Conservation (phyloP, 2,797 vertebrate species). For the Falco cherrug region DNA sequence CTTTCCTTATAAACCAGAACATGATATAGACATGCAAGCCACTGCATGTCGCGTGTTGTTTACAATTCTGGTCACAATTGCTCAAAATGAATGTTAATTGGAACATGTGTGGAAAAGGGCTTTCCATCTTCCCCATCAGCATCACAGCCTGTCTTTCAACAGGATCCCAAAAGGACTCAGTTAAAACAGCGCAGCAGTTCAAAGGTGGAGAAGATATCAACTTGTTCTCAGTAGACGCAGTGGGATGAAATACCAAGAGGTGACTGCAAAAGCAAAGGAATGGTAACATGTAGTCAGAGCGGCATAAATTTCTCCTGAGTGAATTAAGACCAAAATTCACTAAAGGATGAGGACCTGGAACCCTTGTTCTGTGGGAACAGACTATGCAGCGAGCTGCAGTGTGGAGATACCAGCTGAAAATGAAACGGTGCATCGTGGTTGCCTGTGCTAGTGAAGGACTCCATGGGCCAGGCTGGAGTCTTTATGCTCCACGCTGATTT, state of each 20-base stretch:
- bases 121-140: not conserved
- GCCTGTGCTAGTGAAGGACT: rapidly evolving
- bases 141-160: not conserved
- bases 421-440: rapidly evolving
- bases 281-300: not conserved
- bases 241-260: rapidly evolving
- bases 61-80: not conserved
- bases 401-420: not conserved
- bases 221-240: not conserved
- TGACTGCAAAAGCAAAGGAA: not conserved
- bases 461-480: not conserved
- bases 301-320: too few species aligned
- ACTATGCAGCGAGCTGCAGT: rapidly evolving
- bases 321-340: not conserved
- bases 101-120: not conserved
- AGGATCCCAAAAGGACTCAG: not conserved
- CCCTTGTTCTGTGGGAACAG: not conserved
- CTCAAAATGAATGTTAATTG: not conserved
- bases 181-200: not conserved
- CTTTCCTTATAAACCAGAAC: not conserved
- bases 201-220: not conserved
- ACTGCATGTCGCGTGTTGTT: not conserved
- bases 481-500: rapidly evolving
- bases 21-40: not conserved
- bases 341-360: not conserved